These are phyloP conservation scores for Harpalus rubripes DNA, from an alignment of 2,888 invertebrate species.

Conservation along the genomic window DNA sequence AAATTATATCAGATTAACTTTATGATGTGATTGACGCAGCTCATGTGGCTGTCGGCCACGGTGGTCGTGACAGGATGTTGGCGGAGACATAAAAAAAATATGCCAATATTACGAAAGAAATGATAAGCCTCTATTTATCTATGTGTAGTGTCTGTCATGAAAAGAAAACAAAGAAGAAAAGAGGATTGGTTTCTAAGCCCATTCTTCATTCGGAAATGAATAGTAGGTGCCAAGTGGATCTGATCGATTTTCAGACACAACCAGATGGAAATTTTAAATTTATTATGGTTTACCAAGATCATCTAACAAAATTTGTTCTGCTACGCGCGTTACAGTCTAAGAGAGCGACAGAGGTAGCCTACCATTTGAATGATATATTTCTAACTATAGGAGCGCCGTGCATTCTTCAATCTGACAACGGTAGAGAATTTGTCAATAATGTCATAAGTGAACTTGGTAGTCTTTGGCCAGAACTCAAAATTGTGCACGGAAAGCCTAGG, in stretches of 20 bases:
- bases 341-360: slow-evolving; percentile 73
- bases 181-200: slow-evolving; percentile 68
- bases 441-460: slow-evolving; percentile 70
- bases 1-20: slow-evolving; percentile 35
- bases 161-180: slow-evolving; percentile 60
- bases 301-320: slow-evolving; percentile 75
- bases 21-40: slow-evolving; percentile 60
- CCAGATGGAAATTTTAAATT: slow-evolving; percentile 73
- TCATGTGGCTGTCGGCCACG: slow-evolving; percentile 64
- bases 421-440: slow-evolving; percentile 72
- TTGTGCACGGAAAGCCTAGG: slow-evolving; percentile 74
- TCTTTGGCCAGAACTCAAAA: slow-evolving; percentile 73
- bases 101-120: slow-evolving; percentile 63
- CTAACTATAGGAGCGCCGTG: slow-evolving; percentile 74
- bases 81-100: slow-evolving; percentile 63
- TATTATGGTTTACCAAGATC: slow-evolving; percentile 75
- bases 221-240: slow-evolving; percentile 74
- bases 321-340: slow-evolving; percentile 73
- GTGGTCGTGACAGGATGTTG: slow-evolving; percentile 54
- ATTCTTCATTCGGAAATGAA: slow-evolving; percentile 71
- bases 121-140: slow-evolving; percentile 16
- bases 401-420: slow-evolving; percentile 74
- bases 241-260: slow-evolving; percentile 74
- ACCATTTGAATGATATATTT: slow-evolving; percentile 74
- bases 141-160: slow-evolving; percentile 59